A percentile compares a stretch with the other conserved stretches of the same genome.
Conservation (phyloP, 2,113 vertebrate species). For the Calyptomena viridis region DNA sequence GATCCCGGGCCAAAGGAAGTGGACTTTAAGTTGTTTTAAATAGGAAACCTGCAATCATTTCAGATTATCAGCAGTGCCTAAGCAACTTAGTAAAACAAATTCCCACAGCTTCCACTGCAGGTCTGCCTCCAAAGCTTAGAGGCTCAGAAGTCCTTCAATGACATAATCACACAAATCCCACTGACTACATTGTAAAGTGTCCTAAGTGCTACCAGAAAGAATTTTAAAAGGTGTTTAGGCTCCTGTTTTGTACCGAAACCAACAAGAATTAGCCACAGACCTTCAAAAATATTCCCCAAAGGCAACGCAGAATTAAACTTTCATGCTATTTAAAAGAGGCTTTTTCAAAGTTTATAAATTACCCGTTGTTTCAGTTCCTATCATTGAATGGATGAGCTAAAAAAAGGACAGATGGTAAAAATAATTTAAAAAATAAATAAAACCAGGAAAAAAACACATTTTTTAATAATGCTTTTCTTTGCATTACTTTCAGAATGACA, state of each 20-base stretch:
- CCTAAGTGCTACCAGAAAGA: not conserved
- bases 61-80: not conserved
- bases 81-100: not conserved
- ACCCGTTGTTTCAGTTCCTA: not conserved
- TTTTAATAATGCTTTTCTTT: not conserved
- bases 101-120: not conserved
- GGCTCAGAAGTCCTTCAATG: not conserved
- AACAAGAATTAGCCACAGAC: not conserved
- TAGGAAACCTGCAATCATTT: not conserved
- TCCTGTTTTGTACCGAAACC: slow-evolving; percentile 25
- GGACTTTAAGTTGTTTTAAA: not conserved
- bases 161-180: not conserved
- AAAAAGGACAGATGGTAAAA: not conserved
- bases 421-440: not conserved
- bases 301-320: not conserved
- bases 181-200: not conserved
- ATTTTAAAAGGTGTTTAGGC: slow-evolving; percentile 14
- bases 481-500: not conserved
- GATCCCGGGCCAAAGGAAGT: not conserved
- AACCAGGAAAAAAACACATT: not conserved
- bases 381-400: not conserved
- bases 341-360: not conserved
- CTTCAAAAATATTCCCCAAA: not conserved
- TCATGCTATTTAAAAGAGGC: not conserved
- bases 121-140: not conserved